Evolutionary conservation across 1,140 invertebrate genomes (phyloP), one percentile per base, ranked within the genome.

Genomic region (Metaphire vulgaris): DNA sequence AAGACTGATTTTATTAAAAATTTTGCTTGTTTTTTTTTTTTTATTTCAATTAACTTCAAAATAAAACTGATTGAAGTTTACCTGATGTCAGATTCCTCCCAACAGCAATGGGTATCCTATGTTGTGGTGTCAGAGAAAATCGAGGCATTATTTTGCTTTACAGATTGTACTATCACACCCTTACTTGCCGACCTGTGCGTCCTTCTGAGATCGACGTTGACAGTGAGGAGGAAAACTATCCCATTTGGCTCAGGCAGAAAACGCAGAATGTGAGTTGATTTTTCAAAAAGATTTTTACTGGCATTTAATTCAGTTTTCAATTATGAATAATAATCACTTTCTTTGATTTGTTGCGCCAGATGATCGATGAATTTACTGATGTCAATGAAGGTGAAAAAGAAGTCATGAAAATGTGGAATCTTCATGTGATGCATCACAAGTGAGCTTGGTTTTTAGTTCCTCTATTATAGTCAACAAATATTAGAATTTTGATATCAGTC

Each of bases 361-460:
- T 98, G 95, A 97, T 99, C 72, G 96, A 98, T 83, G 96, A 99
- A 82, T 99, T 98, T 83, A 97, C 95, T 0, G 96, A 98, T 87
- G 96, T 99, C 0, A 99, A 99, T 86, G 95, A 98, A 85, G 96
- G 96, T 0, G 96, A 99, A 86, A 99, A 99, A 84, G 95, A 98
- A 83, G 86, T 99, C 16, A 98, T 98, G 95, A 98, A 98, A 85
- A 91, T 98, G 90, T 99, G 96, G 96, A 98, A 98, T 87, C 86
- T 97, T 1, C 96, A 98, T 87, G 92, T 97, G 1, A 97, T 98
- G 94, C 94, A 94, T 83, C 83, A 90, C 82, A 89, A 90, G 90
- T 90, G 85, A 86, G 87, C 83, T 28, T 67, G n/a, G n/a, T n/a
- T n/a, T n/a, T n/a, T n/a, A 56, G 64, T n/a, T n/a, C n/a, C n/a